Base-by-base conservation (phyloP, 1,140 invertebrate genomes). In the Lepidurus couesii region DNA sequence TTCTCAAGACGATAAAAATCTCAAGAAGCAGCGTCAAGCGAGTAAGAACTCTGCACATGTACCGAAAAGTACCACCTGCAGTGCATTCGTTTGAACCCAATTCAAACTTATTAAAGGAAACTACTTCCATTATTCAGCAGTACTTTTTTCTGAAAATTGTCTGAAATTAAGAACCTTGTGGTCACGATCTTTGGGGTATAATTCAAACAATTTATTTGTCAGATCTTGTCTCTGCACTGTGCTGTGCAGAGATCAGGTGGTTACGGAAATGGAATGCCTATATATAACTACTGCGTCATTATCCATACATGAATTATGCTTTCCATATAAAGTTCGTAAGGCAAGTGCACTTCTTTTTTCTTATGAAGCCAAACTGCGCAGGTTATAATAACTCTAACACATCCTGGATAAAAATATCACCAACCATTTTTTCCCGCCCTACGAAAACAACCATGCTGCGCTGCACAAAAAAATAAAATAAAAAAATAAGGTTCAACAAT, bases 131-230 rank as follows among this genome's bases (percentile, higher is more conserved):
- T 34, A 34, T 34, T 34, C 34, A 34, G 34, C 34, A 34, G 3
- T 34, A 34, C 34, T 34, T 34, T 34, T 34, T 34, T 4, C 3
- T 0, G 3, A 34, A 34, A 34, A 4, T 34, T 34, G 0, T 34
- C 34, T 4, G 34, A 3, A 34, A 34, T 34, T 34, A 3, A 34
- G 34, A 34, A 34, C 34, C 34, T 34, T 4, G 34, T 34, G 34
- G 34, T 34, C 53, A 65, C 6, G 53, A 13, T 11, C 21, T 65
- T 65, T 1, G 53, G 53, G 53, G 53, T 65, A 65, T 4, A 65
- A 65, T 65, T 65, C 53, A 65, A 65, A 65, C 53, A 65, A 65
- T 65, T 65, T 65, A 65, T 65, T 65, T 65, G 13, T 65, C 53
- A 65, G 53, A 65, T 65, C 53, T 65, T 21, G 53, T 65, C 53